Conservation (phyloP, 2,797 vertebrate genomes). For the Rhinatrema bivittatum region DNA sequence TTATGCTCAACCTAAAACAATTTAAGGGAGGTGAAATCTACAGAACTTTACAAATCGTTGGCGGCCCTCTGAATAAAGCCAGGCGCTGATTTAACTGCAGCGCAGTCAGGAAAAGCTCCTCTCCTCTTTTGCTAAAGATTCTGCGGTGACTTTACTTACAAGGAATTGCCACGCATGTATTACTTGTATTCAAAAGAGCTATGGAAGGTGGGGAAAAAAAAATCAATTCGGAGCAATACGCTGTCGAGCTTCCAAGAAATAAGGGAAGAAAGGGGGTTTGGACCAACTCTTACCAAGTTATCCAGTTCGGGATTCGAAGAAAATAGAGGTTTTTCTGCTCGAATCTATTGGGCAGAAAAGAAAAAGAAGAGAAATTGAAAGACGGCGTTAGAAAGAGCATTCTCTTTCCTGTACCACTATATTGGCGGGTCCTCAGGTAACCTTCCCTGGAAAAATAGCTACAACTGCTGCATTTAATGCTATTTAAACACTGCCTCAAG, state of each 20-base stretch:
- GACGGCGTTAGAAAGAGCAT: conserved; percentile 25
- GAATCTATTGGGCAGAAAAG: conserved; percentile 74
- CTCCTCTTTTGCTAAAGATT: conserved; percentile 31
- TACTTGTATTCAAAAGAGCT: conserved; percentile 12
- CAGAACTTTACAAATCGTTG: conserved; percentile 40
- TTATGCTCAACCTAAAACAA: not conserved
- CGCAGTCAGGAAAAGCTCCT: conserved; percentile 48
- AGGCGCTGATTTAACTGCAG: conserved; percentile 42
- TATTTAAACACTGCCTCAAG: conserved; percentile 28
- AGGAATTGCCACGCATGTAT: conserved; percentile 13
- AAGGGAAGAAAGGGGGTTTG: conserved; percentile 13
- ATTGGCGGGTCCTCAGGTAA: conserved; percentile 34
- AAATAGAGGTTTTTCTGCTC: conserved; percentile 97
- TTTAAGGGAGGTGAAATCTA: not conserved
- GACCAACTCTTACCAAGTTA: conserved; percentile 84
- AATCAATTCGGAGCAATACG: conserved; percentile 1
- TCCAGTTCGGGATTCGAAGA: conserved; percentile 97
- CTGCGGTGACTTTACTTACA: conserved; percentile 22
- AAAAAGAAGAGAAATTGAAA: conserved; percentile 39
- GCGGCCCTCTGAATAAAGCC: conserved; percentile 52
- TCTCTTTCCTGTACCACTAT: conserved; percentile 40
- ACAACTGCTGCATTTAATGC: conserved; percentile 17
- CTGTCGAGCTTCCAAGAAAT: no score
- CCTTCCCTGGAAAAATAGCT: conserved; percentile 28
- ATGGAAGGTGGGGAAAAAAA: not conserved